A percentile compares a stretch with the other conserved stretches of the same genome.
These are phyloP conservation scores for Menura novaehollandiae DNA, from an alignment of 2,113 vertebrate species.

Conservation along the genomic window DNA sequence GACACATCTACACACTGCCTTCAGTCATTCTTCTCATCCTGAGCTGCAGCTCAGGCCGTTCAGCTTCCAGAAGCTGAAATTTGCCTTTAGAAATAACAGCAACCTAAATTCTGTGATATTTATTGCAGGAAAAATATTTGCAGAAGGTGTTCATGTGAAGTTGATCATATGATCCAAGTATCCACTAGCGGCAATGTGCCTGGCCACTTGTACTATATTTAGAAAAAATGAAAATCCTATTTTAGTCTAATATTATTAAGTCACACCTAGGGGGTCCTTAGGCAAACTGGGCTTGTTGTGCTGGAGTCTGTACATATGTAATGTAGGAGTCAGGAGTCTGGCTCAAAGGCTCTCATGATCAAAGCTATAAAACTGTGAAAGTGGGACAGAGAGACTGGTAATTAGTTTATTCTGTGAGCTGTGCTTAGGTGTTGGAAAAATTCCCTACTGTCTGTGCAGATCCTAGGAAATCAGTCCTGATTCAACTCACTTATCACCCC, in stretches of 20 bases:
- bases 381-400: neutral
- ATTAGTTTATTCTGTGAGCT: neutral
- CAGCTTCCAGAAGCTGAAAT: neutral
- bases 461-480: neutral
- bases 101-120: neutral
- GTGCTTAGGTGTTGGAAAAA: neutral
- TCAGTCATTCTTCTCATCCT: neutral
- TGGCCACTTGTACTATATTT: neutral
- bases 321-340: neutral
- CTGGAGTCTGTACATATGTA: neutral
- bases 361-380: constrained; percentile 8
- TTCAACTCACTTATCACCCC: neutral
- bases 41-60: neutral
- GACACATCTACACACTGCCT: neutral
- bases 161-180: neutral
- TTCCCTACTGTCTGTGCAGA: neutral
- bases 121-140: neutral
- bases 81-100: neutral
- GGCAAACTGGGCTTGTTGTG: neutral
- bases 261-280: neutral
- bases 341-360: neutral
- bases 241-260: neutral
- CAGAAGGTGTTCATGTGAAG: neutral
- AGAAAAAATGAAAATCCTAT: neutral
- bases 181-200: neutral